Conservation (phyloP, 2,888 invertebrate genomes). For the Liopterus haemorrhoidalis region DNA sequence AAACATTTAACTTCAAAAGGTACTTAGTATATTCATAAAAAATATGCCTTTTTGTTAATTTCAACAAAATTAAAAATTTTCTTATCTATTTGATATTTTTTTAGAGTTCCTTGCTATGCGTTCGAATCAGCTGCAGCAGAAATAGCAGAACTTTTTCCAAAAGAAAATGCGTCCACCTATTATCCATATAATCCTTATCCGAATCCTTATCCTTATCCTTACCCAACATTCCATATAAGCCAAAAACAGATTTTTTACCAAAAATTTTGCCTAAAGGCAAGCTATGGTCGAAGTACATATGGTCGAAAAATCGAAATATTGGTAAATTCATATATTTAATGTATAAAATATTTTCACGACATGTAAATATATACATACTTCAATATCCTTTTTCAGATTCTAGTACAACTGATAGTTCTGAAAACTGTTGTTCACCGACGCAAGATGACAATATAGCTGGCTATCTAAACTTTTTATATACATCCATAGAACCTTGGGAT, state of each 20-base stretch:
- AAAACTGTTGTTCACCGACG: too few species aligned
- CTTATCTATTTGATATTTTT: constrained; percentile 4
- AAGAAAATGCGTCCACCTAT: constrained; percentile 5
- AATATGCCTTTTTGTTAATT: too few species aligned
- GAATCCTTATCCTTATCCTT: too few species aligned
- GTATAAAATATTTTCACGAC: too few species aligned
- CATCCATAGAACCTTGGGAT: background rate
- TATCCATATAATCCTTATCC: too few species aligned
- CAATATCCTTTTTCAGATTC: too few species aligned
- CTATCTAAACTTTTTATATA: background rate
- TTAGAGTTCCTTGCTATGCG: background rate
- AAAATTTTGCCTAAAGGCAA: background rate
- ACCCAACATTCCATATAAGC: constrained; percentile 8
- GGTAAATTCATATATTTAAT: too few species aligned
- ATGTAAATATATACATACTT: too few species aligned
- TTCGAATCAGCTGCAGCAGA: background rate
- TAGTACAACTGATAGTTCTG: too few species aligned
- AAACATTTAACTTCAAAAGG: too few species aligned
- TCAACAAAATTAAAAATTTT: too few species aligned
- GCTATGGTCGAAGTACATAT: constrained; percentile 4
- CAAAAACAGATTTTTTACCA: constrained; percentile 7
- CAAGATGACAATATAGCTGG: background rate
- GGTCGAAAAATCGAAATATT: background rate
- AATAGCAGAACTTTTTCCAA: constrained; percentile 8
- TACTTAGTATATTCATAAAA: too few species aligned